Evolutionary conservation across 2,888 invertebrate genomes (phyloP), one percentile per base, ranked within the genome.

Genomic region (Polietes domitor): DNA sequence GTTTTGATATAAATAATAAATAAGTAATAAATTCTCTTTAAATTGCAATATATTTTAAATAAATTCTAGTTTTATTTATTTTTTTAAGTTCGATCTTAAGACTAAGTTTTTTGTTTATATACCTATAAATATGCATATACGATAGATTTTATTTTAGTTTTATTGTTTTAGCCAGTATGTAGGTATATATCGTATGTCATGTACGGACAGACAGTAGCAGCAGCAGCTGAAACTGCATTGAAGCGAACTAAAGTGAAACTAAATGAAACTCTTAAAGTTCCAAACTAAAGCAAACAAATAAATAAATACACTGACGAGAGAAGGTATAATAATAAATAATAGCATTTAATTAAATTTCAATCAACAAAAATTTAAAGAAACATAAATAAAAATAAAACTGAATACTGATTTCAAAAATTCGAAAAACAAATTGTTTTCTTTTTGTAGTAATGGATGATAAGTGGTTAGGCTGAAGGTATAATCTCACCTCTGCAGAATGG

Each of bases 231-330:
- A 75, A 70, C 72, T 68, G 28, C 37, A 50, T 24, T 32, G 26
- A 41, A 68, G 63, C n/a, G 32, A 61, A 47, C 32, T 41, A 68
- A n/a, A 77, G 58, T 26, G 83, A 87, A 80, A 86, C 86, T 86
- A 88, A 86, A 83, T 83, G 87, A 85, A 87, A 87, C 87, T 86
- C 85, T 84, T 86, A 83, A 87, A 87, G 87, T 87, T 87, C 87
- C 87, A 85, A 85, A 85, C 80, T 85, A 78, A 86, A 82, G 61
- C 47, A 81, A 82, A 84, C 85, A 80, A 88, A 85, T 83, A 85
- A 61, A 1, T 9, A 74, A 53, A 63, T 61, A 79, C n/a, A n/a
- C n/a, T n/a, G n/a, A 76, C 55, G n/a, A 17, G 61, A 72, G 32
- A 71, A 72, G 83, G 68, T 63, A 55, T 55, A 79, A 55, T 17